Conservation (phyloP, 2,113 vertebrate species). For the Salvelinus alpinus region DNA sequence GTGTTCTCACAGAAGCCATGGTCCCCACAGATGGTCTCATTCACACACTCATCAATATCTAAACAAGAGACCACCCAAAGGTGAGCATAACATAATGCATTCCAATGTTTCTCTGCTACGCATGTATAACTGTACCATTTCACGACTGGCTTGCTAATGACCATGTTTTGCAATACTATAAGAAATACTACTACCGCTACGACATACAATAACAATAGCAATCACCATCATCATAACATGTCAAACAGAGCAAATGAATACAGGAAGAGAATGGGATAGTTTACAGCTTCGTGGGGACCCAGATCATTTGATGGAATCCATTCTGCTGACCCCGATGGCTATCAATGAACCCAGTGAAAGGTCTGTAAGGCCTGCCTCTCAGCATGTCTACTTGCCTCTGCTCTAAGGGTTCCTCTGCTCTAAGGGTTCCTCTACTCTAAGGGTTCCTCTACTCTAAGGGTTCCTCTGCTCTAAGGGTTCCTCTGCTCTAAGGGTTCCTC, state of each 20-base stretch:
- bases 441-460: neutral
- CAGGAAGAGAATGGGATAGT: slow-evolving; percentile 7
- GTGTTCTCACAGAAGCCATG: slow-evolving; percentile 77
- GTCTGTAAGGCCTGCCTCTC: neutral
- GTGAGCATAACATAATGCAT: slow-evolving; percentile 37
- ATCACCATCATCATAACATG: slow-evolving; percentile 45
- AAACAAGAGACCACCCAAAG: slow-evolving; percentile 35
- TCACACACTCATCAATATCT: slow-evolving; percentile 76
- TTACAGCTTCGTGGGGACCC: slow-evolving; percentile 29
- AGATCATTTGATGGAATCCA: slow-evolving; percentile 6
- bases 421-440: slow-evolving; percentile 6
- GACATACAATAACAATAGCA: slow-evolving; percentile 48
- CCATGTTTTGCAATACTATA: slow-evolving; percentile 15
- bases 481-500: too few species aligned
- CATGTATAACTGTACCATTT: slow-evolving; percentile 45
- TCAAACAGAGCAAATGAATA: slow-evolving; percentile 26
- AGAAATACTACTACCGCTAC: slow-evolving; percentile 40
- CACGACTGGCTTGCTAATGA: slow-evolving; percentile 33
- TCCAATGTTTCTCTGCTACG: slow-evolving; percentile 16
- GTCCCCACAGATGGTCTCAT: slow-evolving; percentile 73
- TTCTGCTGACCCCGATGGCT: slow-evolving; percentile 26
- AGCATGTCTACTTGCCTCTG: slow-evolving; percentile 37
- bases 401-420: slow-evolving; percentile 12
- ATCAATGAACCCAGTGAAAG: neutral
- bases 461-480: too few species aligned